These are phyloP conservation scores for Athene noctua DNA, from an alignment of 2,113 vertebrate genomes.

Conservation along the genomic window DNA sequence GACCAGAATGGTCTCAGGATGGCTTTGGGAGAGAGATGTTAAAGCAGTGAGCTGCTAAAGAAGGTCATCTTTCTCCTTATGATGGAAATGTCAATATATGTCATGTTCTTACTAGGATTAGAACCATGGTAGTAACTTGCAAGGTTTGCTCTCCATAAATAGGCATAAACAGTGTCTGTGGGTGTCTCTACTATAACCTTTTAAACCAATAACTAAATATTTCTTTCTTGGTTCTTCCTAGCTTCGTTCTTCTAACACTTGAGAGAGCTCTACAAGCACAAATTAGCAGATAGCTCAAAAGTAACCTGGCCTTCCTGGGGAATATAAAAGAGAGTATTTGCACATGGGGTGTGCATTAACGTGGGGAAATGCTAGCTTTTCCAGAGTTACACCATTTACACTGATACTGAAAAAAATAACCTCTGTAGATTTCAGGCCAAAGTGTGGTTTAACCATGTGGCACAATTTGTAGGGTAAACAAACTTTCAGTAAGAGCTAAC, in stretches of 20 bases:
- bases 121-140: not conserved
- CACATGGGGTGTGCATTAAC: not conserved
- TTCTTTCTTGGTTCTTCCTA: not conserved
- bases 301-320: not conserved
- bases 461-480: slow-evolving; percentile 69
- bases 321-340: not conserved
- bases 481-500: slow-evolving; percentile 58
- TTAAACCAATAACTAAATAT: not conserved
- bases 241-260: not conserved
- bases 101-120: not conserved
- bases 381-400: not conserved
- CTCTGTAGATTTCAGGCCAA: slow-evolving; percentile 5
- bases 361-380: not conserved
- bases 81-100: not conserved
- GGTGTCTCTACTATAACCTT: not conserved
- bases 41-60: not conserved
- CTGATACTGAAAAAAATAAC: not conserved
- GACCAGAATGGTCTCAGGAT: not conserved
- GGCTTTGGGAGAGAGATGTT: not conserved
- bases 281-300: not conserved
- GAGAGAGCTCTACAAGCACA: not conserved
- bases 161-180: not conserved
- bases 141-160: not conserved
- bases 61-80: not conserved
- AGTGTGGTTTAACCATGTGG: slow-evolving; percentile 20